Evolutionary conservation across 2,113 vertebrate species (phyloP), one percentile per base, ranked within the genome.

Genomic region (Petromus typicus): DNA sequence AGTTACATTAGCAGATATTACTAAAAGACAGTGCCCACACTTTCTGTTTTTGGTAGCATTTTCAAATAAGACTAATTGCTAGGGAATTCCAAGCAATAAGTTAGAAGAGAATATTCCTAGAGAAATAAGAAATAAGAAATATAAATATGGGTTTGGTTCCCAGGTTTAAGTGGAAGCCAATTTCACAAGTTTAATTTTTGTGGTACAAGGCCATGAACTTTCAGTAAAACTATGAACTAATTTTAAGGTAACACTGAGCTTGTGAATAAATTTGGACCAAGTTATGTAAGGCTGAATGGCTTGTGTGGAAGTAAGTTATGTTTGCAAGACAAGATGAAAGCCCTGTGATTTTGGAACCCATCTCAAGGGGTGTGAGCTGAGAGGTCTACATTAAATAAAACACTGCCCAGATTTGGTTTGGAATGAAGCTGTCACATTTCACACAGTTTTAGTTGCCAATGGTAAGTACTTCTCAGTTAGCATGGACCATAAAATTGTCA

Each of bases 351-450:
- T 93, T 88, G 87, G 85, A 93, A 80, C 12, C 32, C 17, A 8
- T 92, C 86, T 82, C 59, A 92, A 30, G n/a, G 34, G 54, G 51
- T 94, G 32, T 75, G 8, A 5, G 83, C 85, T 79, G 69, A n/a
- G 43, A 93, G 59, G 12, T 4, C 71, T 93, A 93, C 93, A 25
- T 61, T 75, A 94, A 96, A 96, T 69, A 34, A 27, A 79, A 85
- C 83, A 54, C 57, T 93, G 43, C 79, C 78, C 56, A 48, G 87
- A 95, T 61, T 89, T 32, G 91, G 37, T 78, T 34, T 20, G 43
- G 32, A 59, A 22, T 66, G n/a, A 96, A n/a, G 64, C 66, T 89
- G 71, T 91, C 51, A 95, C 73, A 87, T 88, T 95, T 96, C 92
- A 94, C 69, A 93, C 85, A 69, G 54, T 54, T 90, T 90, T 93